Conservation (phyloP, 2,888 invertebrate genomes). For the Lithophane ornitopus region DNA sequence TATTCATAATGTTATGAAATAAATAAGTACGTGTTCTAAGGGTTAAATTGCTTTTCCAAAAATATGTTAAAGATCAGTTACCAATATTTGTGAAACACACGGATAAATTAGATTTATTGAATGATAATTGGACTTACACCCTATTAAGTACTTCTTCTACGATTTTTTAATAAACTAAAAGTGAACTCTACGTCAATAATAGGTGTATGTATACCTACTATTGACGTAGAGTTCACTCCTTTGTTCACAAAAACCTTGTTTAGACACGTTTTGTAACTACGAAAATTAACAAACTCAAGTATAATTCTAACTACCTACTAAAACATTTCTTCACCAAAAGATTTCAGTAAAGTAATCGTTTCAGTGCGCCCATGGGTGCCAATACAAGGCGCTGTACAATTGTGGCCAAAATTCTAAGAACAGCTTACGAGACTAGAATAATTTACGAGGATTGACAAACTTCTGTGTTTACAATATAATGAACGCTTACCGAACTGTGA, state of each 20-base stretch:
- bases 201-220: too few species aligned
- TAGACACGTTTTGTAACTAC: not conserved
- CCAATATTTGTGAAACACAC: not conserved
- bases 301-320: not conserved
- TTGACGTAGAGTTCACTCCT: too few species aligned
- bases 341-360: constrained; percentile 18
- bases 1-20: not conserved
- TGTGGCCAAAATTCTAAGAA: constrained; percentile 16
- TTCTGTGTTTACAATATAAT: constrained; percentile 30
- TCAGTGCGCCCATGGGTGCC: constrained; percentile 14
- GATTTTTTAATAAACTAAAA: too few species aligned
- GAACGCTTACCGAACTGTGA: constrained; percentile 10
- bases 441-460: constrained; percentile 21
- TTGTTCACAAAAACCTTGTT: not conserved
- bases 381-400: constrained; percentile 10
- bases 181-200: too few species aligned
- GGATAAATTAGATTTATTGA: not conserved
- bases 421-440: constrained; percentile 38
- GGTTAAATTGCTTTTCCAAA: not conserved
- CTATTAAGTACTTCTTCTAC: too few species aligned
- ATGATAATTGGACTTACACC: not conserved
- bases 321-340: not conserved
- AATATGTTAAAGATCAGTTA: not conserved
- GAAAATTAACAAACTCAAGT: not conserved
- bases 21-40: too few species aligned